Evolutionary conservation across 2,888 invertebrate species (phyloP).

Genomic region (Sicus ferrugineus): DNA sequence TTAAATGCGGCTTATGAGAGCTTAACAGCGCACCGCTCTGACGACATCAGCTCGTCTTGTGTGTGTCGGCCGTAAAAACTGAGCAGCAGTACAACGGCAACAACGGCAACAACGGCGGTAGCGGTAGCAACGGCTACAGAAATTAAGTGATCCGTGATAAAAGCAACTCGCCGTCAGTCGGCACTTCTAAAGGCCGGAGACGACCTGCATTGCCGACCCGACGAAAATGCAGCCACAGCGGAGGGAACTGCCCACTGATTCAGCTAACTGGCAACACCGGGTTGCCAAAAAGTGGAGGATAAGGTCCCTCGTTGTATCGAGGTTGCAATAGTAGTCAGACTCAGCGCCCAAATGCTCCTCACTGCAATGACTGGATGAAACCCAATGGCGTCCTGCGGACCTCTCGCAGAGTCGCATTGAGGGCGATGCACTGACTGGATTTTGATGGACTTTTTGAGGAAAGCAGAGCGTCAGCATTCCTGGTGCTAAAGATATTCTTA

Average conservation of each 20-base stretch:
- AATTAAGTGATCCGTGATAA: slow-evolving; percentile 36
- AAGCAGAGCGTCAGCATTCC: too few relatives aligned
- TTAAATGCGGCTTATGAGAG: slow-evolving; percentile 31
- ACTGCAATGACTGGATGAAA: too few relatives aligned
- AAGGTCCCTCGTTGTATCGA: too few relatives aligned
- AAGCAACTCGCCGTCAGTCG: slow-evolving; percentile 40
- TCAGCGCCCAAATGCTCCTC: too few relatives aligned
- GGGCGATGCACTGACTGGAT: too few relatives aligned
- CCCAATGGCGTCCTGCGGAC: too few relatives aligned
- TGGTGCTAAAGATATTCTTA: too few relatives aligned
- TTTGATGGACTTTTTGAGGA: too few relatives aligned
- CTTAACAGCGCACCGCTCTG: slow-evolving; percentile 21
- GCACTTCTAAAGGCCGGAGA: slow-evolving; percentile 19
- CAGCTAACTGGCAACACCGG: background rate
- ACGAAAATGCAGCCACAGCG: background rate
- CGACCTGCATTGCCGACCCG: slow-evolving; percentile 16
- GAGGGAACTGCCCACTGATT: background rate
- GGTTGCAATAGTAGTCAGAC: too few relatives aligned
- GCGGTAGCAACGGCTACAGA: background rate
- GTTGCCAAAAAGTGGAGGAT: slow-evolving; percentile 13
- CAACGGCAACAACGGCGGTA: background rate
- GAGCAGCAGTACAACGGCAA: background rate
- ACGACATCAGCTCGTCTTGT: slow-evolving; percentile 53
- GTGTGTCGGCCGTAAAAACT: slow-evolving; percentile 55
- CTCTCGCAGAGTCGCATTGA: too few relatives aligned